phyloP scores from a whole-genome alignment of 2,888 invertebrate genomes.

The Pherbina coryleti region DNA sequence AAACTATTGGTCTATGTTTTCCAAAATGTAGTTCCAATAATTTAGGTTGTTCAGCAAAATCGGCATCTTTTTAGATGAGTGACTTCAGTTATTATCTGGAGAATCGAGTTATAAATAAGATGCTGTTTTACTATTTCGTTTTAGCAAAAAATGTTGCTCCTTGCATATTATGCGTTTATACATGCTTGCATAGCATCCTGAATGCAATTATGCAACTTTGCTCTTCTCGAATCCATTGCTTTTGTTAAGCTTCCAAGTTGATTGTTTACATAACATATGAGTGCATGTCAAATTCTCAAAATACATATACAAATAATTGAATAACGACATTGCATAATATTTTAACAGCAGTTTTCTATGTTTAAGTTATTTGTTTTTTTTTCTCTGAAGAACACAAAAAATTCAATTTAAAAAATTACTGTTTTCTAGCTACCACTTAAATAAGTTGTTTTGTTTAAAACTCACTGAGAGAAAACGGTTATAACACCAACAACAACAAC shows the following conservation, averaged over 20 bases:
- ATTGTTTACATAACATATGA: not conserved
- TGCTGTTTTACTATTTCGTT: no score
- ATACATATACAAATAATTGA: not conserved
- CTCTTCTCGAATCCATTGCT: not conserved
- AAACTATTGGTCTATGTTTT: no score
- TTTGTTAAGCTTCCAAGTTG: not conserved
- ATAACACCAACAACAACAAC: not conserved
- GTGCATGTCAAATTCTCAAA: no score
- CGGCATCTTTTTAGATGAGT: no score
- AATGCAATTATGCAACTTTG: no score
- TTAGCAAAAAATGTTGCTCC: no score
- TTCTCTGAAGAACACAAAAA: not conserved
- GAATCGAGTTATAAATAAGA: not conserved
- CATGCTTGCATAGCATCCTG: no score
- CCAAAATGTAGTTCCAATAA: no score
- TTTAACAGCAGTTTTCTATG: not conserved
- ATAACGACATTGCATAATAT: slow-evolving; percentile 1
- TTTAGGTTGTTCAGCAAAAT: no score
- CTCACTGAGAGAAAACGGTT: slow-evolving; percentile 8
- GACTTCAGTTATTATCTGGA: not conserved
- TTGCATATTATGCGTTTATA: no score
- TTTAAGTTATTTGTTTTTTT: not conserved
- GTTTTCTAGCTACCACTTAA: not conserved
- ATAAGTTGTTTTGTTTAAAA: not conserved
- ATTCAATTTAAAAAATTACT: not conserved